Evolutionary conservation across 2,113 vertebrate genomes (phyloP).

Genomic region (Xyrauchen texanus): DNA sequence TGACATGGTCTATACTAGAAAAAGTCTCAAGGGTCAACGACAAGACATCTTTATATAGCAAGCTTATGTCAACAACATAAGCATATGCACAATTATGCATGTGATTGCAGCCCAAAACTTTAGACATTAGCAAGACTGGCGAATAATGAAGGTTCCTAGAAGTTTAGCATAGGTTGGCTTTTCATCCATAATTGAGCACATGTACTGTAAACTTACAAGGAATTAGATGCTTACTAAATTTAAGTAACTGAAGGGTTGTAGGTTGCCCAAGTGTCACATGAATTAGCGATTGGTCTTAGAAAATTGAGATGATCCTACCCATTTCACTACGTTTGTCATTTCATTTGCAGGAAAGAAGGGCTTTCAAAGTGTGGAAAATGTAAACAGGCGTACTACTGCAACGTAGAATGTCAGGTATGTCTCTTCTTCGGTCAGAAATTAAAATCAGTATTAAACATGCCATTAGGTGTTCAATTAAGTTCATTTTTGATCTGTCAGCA

Average conservation of each 20-base stretch:
- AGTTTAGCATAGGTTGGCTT: too few species aligned
- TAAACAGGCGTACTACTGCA: constrained; percentile 95
- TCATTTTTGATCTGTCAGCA: constrained; percentile 1
- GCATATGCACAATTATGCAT: background rate
- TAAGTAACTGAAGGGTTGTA: too few species aligned
- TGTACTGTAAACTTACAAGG: too few species aligned
- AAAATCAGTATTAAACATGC: background rate
- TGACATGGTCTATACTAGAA: background rate
- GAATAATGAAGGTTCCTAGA: too few species aligned
- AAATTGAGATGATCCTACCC: background rate
- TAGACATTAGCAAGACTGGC: too few species aligned
- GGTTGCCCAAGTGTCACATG: background rate
- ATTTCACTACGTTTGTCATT: constrained; percentile 45
- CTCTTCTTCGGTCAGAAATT: background rate
- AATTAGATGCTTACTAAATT: too few species aligned
- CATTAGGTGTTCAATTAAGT: background rate
- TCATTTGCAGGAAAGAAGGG: constrained; percentile 87
- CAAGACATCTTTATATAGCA: too few species aligned
- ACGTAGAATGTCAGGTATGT: constrained; percentile 92
- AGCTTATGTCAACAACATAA: too few species aligned
- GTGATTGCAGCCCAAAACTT: too few species aligned
- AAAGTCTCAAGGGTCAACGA: background rate
- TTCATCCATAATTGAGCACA: background rate
- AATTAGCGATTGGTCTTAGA: background rate
- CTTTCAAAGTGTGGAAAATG: constrained; percentile 96